Conservation (phyloP, 2,113 vertebrate species). For the Andinoacara biseriatus region DNA sequence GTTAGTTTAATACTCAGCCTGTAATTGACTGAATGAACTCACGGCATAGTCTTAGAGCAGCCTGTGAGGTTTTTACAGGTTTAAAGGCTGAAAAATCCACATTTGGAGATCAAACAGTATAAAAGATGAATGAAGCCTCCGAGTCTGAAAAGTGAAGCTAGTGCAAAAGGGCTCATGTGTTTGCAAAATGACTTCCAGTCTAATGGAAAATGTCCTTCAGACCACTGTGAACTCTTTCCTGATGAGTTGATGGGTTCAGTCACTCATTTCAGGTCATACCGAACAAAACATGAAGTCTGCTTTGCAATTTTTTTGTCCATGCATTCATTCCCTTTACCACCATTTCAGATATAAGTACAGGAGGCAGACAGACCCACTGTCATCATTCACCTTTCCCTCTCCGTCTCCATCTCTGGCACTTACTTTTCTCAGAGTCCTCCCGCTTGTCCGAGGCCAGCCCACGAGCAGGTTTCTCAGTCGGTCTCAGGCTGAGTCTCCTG, state of each 20-base stretch:
- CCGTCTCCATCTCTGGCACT: neutral
- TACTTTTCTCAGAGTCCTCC: no score
- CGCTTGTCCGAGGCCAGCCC: neutral
- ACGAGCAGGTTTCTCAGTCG: neutral
- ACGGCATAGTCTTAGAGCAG: neutral
- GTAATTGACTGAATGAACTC: neutral
- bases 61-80: accelerated
- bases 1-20: neutral
- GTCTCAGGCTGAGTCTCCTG: neutral
- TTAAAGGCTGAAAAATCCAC: neutral
- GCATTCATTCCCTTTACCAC: neutral
- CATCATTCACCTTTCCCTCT: neutral
- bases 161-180: neutral
- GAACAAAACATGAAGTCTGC: neutral
- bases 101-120: neutral
- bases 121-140: neutral
- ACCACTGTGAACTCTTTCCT: neutral
- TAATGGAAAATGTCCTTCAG: neutral
- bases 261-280: accelerated
- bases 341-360: accelerated
- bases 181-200: neutral
- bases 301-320: neutral
- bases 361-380: neutral
- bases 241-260: accelerated
- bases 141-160: neutral